Conservation (phyloP, 2,888 invertebrate genomes). For the Eilema sororculum region DNA sequence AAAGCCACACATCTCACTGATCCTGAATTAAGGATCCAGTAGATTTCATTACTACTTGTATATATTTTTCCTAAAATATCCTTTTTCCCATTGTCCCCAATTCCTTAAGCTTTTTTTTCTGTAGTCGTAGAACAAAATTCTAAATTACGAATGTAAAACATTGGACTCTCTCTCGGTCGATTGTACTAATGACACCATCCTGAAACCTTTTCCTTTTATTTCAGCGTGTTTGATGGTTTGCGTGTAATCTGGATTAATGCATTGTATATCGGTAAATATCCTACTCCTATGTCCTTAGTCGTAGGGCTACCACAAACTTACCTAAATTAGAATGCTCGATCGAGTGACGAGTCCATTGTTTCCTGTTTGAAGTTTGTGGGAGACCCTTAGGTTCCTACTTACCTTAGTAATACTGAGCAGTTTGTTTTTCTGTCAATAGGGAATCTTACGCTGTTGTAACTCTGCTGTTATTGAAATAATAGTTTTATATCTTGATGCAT, state of each 20-base stretch:
- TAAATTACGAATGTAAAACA: slow-evolving; percentile 67
- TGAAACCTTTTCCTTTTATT: slow-evolving; percentile 71
- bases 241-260: slow-evolving; percentile 83
- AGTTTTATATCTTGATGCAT: not conserved
- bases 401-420: not conserved
- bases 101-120: not conserved
- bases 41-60: not conserved
- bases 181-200: slow-evolving; percentile 38
- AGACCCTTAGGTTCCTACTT: slow-evolving; percentile 58
- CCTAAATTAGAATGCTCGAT: slow-evolving; percentile 60
- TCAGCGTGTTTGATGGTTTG: slow-evolving; percentile 87
- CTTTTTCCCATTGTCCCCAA: not conserved
- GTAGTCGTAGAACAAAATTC: slow-evolving; percentile 57
- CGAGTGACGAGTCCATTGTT: slow-evolving; percentile 76
- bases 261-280: slow-evolving; percentile 81
- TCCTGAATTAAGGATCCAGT: not conserved
- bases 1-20: slow-evolving; percentile 1
- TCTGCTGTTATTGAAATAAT: not conserved
- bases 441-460: not conserved
- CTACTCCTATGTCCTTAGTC: slow-evolving; percentile 56
- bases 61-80: not conserved
- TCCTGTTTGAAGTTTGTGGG: slow-evolving; percentile 76
- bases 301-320: slow-evolving; percentile 80
- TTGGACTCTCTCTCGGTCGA: slow-evolving; percentile 80
- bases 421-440: not conserved